phyloP scores from a whole-genome alignment of 2,113 vertebrate species.

The Gambusia affinis region DNA sequence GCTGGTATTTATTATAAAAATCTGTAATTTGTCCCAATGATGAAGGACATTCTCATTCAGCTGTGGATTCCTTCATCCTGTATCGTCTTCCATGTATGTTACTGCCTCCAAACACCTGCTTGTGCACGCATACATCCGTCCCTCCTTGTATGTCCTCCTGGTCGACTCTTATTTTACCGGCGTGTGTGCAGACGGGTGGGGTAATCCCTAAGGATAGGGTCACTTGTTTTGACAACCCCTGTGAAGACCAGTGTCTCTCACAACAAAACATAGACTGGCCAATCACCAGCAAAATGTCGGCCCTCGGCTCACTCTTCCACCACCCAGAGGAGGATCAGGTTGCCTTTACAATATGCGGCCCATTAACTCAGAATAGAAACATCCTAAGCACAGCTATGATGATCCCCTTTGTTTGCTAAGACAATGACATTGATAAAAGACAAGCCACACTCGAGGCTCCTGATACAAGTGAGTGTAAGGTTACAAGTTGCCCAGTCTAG shows the following conservation, averaged over 20 bases:
- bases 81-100: slow-evolving; percentile 14
- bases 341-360: slow-evolving; percentile 69
- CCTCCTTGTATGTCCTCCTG: slow-evolving; percentile 18
- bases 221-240: slow-evolving; percentile 81
- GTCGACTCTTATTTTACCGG: slow-evolving; percentile 44
- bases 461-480: slow-evolving; percentile 63
- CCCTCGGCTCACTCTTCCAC: slow-evolving; percentile 45
- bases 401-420: slow-evolving; percentile 77
- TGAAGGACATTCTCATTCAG: neutral
- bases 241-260: slow-evolving; percentile 77
- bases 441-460: slow-evolving; percentile 52
- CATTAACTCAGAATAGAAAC: slow-evolving; percentile 81
- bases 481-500: slow-evolving; percentile 51
- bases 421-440: slow-evolving; percentile 78
- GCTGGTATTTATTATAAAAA: slow-evolving; percentile 7
- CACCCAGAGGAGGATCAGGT: slow-evolving; percentile 73
- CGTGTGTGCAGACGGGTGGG: slow-evolving; percentile 47
- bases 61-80: neutral
- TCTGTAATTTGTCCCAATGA: slow-evolving; percentile 4
- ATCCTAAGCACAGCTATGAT: slow-evolving; percentile 63
- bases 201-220: slow-evolving; percentile 69
- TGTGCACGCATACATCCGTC: neutral
- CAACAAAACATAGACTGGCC: slow-evolving; percentile 75
- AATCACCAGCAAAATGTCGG: slow-evolving; percentile 72
- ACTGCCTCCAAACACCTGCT: slow-evolving; percentile 5